Evolutionary conservation across 2,888 invertebrate genomes (phyloP).

Genomic region (Anaspis maculata): DNA sequence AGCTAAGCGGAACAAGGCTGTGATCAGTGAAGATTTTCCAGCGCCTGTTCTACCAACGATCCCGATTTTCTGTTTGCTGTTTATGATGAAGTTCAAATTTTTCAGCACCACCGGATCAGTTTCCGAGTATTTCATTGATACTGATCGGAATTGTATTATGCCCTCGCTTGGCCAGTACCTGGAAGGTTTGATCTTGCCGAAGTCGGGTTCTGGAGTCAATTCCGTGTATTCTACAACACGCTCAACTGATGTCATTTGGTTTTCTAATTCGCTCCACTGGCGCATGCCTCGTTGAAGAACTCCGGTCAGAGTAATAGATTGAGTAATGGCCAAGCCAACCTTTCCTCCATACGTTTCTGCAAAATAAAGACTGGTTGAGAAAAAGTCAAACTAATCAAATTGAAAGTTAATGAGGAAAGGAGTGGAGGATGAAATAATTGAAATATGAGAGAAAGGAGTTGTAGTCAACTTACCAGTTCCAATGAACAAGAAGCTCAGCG

Average conservation of each 20-base stretch:
- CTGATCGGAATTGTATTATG: conserved; percentile 2
- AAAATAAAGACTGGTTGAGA: conserved; percentile 3
- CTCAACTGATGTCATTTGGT: conserved; percentile 91
- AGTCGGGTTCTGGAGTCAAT: conserved; percentile 49
- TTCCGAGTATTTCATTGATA: conserved; percentile 5
- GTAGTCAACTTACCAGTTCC: conserved; percentile 36
- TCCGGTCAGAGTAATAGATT: conserved; percentile 34
- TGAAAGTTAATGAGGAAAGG: no score
- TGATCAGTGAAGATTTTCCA: conserved; percentile 62
- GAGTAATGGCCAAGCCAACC: conserved; percentile 38
- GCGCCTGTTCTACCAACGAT: conserved; percentile 80
- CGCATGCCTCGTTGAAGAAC: conserved; percentile 82
- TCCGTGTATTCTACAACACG: conserved; percentile 75
- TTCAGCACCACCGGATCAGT: conserved; percentile 48
- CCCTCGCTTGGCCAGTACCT: conserved; percentile 41
- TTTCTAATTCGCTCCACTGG: conserved; percentile 43
- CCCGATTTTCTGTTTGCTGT: conserved; percentile 66
- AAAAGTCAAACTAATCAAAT: not conserved
- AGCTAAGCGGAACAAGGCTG: conserved; percentile 62
- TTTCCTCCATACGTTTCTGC: conserved; percentile 34
- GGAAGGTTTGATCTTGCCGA: conserved; percentile 53
- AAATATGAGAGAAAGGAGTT: no score
- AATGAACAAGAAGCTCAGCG: conserved; percentile 53
- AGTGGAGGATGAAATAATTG: no score
- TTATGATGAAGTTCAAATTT: conserved; percentile 58